These are phyloP conservation scores for Tricholaema leucomelas DNA, from an alignment of 2,113 vertebrate species.

Conservation along the genomic window DNA sequence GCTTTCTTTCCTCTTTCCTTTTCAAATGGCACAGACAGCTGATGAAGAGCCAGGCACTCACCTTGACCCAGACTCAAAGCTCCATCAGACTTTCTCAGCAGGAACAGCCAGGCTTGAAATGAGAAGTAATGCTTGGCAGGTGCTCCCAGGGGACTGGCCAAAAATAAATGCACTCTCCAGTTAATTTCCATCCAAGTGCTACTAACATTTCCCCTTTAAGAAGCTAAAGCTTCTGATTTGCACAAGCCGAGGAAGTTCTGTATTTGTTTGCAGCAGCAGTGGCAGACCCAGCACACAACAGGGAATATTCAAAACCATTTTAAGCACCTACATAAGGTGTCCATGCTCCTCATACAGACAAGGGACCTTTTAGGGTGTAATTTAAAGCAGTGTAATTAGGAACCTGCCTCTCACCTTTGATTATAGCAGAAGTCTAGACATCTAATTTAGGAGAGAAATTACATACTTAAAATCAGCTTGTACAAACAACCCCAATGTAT, in stretches of 20 bases:
- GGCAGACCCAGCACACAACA: not conserved
- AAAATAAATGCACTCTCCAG: conserved; percentile 40
- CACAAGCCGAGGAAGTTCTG: not conserved
- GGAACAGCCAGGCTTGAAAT: conserved; percentile 39
- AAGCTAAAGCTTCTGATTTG: conserved; percentile 16
- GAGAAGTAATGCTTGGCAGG: conserved; percentile 28
- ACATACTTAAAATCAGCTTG: not conserved
- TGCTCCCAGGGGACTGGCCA: not conserved
- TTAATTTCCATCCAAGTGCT: conserved; percentile 7
- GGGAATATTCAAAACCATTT: not conserved
- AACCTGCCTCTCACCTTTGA: conserved; percentile 27
- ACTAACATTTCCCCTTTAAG: conserved; percentile 24
- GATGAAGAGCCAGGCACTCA: conserved; percentile 33
- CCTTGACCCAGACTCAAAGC: conserved; percentile 48
- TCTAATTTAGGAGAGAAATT: not conserved
- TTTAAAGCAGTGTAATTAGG: not conserved
- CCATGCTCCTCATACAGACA: not conserved
- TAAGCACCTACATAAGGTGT: not conserved
- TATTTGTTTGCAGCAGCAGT: not conserved
- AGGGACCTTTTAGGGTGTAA: not conserved
- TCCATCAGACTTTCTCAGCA: conserved; percentile 43
- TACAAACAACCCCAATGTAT: not conserved
- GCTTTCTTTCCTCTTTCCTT: not conserved
- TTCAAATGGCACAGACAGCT: not conserved
- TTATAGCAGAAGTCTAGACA: conserved; percentile 37